Base-by-base conservation (phyloP, 2,888 invertebrate species). In the Athetis lepigone region DNA sequence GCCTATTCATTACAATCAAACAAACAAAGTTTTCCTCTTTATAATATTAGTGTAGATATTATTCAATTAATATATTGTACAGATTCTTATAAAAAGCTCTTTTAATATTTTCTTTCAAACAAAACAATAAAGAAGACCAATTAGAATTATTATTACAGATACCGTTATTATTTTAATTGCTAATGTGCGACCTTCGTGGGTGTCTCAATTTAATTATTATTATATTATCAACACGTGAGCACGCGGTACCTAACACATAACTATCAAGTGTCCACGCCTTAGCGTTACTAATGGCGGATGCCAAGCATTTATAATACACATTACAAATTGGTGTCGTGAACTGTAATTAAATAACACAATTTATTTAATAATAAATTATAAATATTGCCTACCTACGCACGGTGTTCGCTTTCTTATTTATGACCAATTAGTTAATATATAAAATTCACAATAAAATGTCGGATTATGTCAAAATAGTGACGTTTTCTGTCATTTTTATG, bases 241-340 rank as follows among this genome's bases (percentile, higher is more conserved):
- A 51, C 37, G 43, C 16, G 36, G 69, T 57, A 59, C 51, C 58
- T 64, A 61, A 51, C 47, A 39, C 64, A 60, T 68, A 50, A 65
- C 59, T 77, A 54, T 59, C 57, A 50, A 45, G 43, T 54, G 58
- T 66, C 56, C 60, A 65, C 59, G 71, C 61, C 61, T 61, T 64
- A 36, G 19, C 42, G 50, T 60, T 72, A 80, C 74, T 69, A 69
- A 73, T 69, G 70, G 64, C 61, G 75, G 69, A 70, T 65, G 39
- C 43, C 51, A 50, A 56, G 58, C 60, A 67, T 57, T 74, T 37
- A 61, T 61, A 8, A 33, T 33, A n/a, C n/a, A n/a, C n/a, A 68
- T 63, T 63, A 81, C 62, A 73, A 75, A 78, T 76, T 61, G 62
- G 65, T 75, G 68, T 69, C 73, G 23, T 62, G 71, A 74, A 70